Percentiles rank a stretch among this genome's conserved stretches.
Evolutionary conservation across 2,888 invertebrate genomes (phyloP).

Genomic region (Pammene fasciana): DNA sequence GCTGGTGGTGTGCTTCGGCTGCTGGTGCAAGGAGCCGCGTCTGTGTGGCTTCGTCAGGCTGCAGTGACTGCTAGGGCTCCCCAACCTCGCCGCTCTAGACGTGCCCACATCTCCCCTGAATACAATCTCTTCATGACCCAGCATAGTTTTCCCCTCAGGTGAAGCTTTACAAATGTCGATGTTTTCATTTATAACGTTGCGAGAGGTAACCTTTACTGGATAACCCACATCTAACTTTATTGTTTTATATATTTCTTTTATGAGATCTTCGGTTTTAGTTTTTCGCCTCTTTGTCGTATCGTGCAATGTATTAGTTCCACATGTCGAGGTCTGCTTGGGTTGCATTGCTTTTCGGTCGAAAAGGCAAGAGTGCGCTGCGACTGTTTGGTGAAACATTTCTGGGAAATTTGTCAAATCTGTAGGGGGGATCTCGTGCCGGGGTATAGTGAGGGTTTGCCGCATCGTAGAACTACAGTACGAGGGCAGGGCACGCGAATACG

Average conservation of each 20-base stretch:
- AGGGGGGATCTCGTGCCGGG: background rate
- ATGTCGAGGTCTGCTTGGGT: conserved; percentile 53
- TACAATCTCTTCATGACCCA: conserved; percentile 20
- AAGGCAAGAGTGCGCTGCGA: conserved; percentile 10
- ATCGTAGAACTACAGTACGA: conserved; percentile 43
- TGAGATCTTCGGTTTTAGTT: conserved; percentile 69
- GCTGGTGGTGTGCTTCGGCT: conserved; percentile 37
- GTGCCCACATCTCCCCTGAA: conserved; percentile 19
- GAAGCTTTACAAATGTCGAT: background rate
- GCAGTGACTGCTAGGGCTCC: conserved; percentile 11
- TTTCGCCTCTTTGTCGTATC: conserved; percentile 47
- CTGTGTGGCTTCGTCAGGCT: conserved; percentile 2
- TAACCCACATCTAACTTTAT: conserved; percentile 61
- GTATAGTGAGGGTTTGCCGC: conserved; percentile 13
- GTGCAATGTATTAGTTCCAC: conserved; percentile 55
- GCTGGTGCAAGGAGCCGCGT: conserved; percentile 28
- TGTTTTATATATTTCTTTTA: conserved; percentile 76
- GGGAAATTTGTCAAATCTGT: conserved; percentile 62
- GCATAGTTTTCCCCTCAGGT: conserved; percentile 2
- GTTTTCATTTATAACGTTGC: conserved; percentile 51
- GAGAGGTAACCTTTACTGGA: conserved; percentile 56
- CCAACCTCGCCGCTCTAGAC: background rate
- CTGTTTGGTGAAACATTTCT: conserved; percentile 56
- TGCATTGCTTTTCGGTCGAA: background rate
- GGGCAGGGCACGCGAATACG: conserved; percentile 59